phyloP scores from a whole-genome alignment of 2,888 invertebrate species.

The Leptarthrus brevirostris region DNA sequence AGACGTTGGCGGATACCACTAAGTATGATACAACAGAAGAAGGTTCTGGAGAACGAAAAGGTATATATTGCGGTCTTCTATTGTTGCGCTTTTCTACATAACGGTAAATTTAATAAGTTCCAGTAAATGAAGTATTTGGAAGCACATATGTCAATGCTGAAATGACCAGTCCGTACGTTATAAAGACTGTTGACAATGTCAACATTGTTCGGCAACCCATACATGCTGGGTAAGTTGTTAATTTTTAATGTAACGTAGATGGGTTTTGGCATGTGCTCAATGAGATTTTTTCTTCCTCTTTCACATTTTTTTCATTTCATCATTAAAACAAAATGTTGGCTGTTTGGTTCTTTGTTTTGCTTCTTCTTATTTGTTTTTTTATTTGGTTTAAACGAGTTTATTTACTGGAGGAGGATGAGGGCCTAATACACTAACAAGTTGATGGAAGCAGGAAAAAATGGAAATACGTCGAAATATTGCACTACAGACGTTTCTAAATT shows the following conservation, averaged over 20 bases:
- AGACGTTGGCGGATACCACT: slow-evolving; percentile 80
- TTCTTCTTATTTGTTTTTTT: background rate
- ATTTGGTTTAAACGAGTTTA: background rate
- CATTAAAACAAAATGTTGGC: too few relatives aligned
- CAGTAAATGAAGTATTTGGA: slow-evolving; percentile 56
- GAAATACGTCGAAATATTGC: too few relatives aligned
- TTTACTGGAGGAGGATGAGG: too few relatives aligned
- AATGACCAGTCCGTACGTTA: slow-evolving; percentile 62
- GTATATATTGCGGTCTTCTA: slow-evolving; percentile 28
- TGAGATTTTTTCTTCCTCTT: background rate
- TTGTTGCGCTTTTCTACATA: background rate
- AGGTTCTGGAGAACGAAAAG: slow-evolving; percentile 66
- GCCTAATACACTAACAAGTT: too few relatives aligned
- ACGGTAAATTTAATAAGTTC: background rate
- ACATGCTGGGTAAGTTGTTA: slow-evolving; percentile 72
- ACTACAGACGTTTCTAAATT: too few relatives aligned
- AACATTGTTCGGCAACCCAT: slow-evolving; percentile 73
- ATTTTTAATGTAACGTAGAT: background rate
- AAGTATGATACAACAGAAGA: slow-evolving; percentile 76
- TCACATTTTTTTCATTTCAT: background rate
- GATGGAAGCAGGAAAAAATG: too few relatives aligned
- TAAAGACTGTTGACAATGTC: slow-evolving; percentile 70
- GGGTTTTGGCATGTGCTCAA: background rate
- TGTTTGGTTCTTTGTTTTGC: slow-evolving; percentile 20
- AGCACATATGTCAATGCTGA: slow-evolving; percentile 56